A percentile compares a stretch with the other conserved stretches of the same genome.
Evolutionary conservation across 2,888 invertebrate species (phyloP).

Genomic region (Euspilapteryx auroguttella): DNA sequence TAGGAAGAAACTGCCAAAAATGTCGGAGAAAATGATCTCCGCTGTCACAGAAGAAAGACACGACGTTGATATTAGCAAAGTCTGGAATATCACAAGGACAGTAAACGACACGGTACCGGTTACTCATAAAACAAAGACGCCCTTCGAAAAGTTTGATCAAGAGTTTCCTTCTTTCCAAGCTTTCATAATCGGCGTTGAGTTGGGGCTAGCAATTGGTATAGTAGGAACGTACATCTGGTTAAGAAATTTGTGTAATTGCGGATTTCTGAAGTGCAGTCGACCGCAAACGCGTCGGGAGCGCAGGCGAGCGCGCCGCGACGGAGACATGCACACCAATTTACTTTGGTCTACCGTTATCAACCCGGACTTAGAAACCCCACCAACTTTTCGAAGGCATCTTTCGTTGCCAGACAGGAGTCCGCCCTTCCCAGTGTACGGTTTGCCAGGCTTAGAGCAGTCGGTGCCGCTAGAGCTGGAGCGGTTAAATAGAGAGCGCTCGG

Average conservation of each 20-base stretch:
- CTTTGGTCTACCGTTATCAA: conserved; percentile 34
- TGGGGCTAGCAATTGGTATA: conserved; percentile 43
- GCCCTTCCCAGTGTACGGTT: conserved; percentile 20
- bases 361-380: conserved; percentile 42
- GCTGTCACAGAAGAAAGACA: conserved; percentile 31
- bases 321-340: conserved; percentile 28
- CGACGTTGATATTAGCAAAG: conserved; percentile 30
- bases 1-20: conserved; percentile 36
- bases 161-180: conserved; percentile 46
- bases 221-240: conserved; percentile 47
- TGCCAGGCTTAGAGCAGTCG: conserved; percentile 21
- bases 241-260: conserved; percentile 27
- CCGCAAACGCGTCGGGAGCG: conserved; percentile 20
- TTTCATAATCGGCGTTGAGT: conserved; percentile 38
- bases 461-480: conserved; percentile 10
- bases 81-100: conserved; percentile 36
- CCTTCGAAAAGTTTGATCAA: conserved; percentile 36
- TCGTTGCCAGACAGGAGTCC: conserved; percentile 27
- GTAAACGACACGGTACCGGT: conserved; percentile 16
- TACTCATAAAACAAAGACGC: conserved; percentile 19
- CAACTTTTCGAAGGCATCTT: conserved; percentile 26
- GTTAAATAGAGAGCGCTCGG: conserved; percentile 24
- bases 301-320: conserved; percentile 15
- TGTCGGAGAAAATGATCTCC: conserved; percentile 60
- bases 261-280: conserved; percentile 18